Conservation (phyloP, 2,888 invertebrate species). For the Artemia sp. region DNA sequence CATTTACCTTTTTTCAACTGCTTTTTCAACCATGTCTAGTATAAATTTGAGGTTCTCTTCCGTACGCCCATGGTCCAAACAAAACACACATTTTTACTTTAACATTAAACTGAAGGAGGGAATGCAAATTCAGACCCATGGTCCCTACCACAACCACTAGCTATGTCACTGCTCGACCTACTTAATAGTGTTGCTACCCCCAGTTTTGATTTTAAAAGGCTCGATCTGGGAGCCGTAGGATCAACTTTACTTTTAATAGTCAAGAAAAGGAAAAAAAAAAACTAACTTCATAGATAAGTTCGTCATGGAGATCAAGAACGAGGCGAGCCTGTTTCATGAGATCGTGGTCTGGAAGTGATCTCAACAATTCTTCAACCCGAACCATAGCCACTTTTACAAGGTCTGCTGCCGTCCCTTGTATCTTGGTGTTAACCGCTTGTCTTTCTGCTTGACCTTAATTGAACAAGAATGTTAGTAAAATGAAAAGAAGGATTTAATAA, state of each 20-base stretch:
- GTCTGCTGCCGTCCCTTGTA: constrained; percentile 95
- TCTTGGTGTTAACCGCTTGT: constrained; percentile 86
- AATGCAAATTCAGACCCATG: no score
- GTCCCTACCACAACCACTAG: neutral
- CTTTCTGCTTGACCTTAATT: constrained; percentile 61
- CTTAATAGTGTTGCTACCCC: constrained; percentile 16
- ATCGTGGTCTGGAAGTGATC: constrained; percentile 25
- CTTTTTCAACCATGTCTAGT: no score
- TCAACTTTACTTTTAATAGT: neutral
- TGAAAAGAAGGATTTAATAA: neutral
- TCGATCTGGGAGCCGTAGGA: constrained; percentile 18
- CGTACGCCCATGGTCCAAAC: no score
- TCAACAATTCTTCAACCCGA: constrained; percentile 45
- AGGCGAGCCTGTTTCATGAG: constrained; percentile 40
- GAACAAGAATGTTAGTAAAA: constrained; percentile 19
- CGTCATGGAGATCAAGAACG: constrained; percentile 86
- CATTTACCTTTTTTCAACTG: no score
- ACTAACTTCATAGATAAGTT: constrained; percentile 69
- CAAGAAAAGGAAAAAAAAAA: constrained; percentile 3
- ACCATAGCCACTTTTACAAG: constrained; percentile 81
- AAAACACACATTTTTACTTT: no score
- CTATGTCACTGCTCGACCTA: neutral
- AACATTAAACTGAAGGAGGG: no score
- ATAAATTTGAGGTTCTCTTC: no score
- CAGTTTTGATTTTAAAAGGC: constrained; percentile 7